Base-by-base conservation (phyloP, 2,797 vertebrate genomes). In the Peromyscus nudipes region DNA sequence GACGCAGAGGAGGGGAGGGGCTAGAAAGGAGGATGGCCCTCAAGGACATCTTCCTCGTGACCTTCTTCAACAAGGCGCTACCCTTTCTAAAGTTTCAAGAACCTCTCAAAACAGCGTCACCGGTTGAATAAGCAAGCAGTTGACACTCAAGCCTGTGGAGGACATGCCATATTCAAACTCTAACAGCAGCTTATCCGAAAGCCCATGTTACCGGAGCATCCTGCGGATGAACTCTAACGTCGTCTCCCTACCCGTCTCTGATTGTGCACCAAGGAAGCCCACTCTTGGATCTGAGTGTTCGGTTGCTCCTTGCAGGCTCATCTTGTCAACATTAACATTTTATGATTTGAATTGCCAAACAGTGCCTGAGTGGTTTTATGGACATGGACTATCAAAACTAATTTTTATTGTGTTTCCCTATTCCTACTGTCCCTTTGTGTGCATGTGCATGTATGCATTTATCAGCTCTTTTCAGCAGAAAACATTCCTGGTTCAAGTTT, bases 271-370 rank as follows among this genome's bases (percentile, higher is more conserved):
- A 37, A 67, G 55, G 29, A 27, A 17, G 55, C 82, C 19, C 10
- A 75, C 12, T 29, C 34, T 16, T 37, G 40, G 2, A 34, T 34
- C 46, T 55, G 57, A 77, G 69, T 88, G 49, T 64, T 21, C 23
- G 71, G 21, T 34, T 67, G 19, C 29, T 89, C 34, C 17, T 79
- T 81, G 46, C 17, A 43, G 31, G 6, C n/a, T 57, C 17, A 25
- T 37, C 1, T 37, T 60, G 9, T 52, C 55, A 77, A 55, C 88
- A 4, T 85, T 88, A 93, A 94, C 1, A 67, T 86, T 85, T 86
- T n/a, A 93, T 73, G 37, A 31, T 19, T 93, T 96, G 86, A 81
- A 94, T 91, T 93, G 84, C 62, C 73, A 96, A 93, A 93, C 79
- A 73, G 75, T 62, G 34, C 43, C 40, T 52, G 57, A 69, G 31